These are phyloP conservation scores for Xiphophorus couchianus DNA, from an alignment of 2,113 vertebrate genomes.

Conservation along the genomic window DNA sequence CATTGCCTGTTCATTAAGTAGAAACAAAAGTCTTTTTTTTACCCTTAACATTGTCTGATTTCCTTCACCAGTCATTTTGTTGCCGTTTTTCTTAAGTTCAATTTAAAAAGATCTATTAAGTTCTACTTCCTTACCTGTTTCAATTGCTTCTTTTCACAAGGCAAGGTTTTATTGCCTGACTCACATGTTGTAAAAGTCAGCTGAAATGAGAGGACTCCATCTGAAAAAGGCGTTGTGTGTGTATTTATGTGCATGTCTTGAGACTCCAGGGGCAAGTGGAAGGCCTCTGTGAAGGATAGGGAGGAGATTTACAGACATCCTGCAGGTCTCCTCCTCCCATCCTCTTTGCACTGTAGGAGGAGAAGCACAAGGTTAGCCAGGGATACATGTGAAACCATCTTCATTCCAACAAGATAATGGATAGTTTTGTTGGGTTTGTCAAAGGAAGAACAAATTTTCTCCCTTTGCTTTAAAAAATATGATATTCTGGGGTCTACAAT, in stretches of 20 bases:
- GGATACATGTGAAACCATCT: neutral
- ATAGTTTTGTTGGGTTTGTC: neutral
- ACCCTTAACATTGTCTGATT: neutral
- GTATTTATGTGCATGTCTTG: neutral
- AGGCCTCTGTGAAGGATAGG: slow-evolving; percentile 32
- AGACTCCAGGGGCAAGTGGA: slow-evolving; percentile 9
- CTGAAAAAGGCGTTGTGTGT: neutral
- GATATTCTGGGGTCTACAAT: no score
- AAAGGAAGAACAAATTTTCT: no score
- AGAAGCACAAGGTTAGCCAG: slow-evolving; percentile 25
- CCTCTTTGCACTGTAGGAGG: slow-evolving; percentile 5
- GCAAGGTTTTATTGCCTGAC: neutral
- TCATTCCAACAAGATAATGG: neutral
- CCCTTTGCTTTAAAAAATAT: no score
- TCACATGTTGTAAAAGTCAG: slow-evolving; percentile 2
- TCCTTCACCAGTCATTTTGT: neutral
- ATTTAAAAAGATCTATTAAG: neutral
- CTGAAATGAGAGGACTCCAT: slow-evolving; percentile 4
- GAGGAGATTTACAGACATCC: slow-evolving; percentile 33
- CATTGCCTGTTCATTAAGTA: neutral
- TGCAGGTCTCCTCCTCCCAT: slow-evolving; percentile 26
- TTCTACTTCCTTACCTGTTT: neutral
- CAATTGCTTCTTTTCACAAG: slow-evolving; percentile 4
- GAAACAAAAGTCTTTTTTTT: neutral
- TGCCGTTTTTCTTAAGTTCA: neutral